These are phyloP conservation scores for Muraenolepis orangiensis DNA, from an alignment of 2,797 vertebrate species.

Conservation along the genomic window DNA sequence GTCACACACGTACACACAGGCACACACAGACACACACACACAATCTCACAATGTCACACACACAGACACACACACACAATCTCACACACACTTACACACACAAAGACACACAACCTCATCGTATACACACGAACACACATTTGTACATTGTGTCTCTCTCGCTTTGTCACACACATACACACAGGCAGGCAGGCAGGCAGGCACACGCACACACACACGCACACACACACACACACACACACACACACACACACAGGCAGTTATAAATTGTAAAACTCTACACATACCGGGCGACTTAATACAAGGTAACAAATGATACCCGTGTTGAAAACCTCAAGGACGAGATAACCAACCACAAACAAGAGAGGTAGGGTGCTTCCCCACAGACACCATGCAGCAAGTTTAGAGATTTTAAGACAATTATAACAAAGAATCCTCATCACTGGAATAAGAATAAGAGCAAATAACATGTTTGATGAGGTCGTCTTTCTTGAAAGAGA, in stretches of 20 bases:
- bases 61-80: neutral
- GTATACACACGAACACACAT: neutral
- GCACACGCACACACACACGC: neutral
- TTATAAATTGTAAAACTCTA: neutral
- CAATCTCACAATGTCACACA: too few relatives aligned
- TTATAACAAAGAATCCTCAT: neutral
- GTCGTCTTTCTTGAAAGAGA: neutral
- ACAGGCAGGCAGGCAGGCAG: neutral
- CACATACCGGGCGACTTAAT: neutral
- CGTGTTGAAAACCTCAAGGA: neutral
- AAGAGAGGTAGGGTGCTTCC: neutral
- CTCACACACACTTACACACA: slow-evolving; percentile 1
- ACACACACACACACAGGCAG: neutral
- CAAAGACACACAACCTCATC: neutral
- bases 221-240: too few relatives aligned
- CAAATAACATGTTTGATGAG: neutral
- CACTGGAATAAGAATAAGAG: too few relatives aligned
- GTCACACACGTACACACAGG: neutral
- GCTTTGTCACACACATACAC: neutral
- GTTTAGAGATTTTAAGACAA: neutral
- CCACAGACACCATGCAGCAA: neutral
- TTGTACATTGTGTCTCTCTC: neutral
- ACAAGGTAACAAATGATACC: neutral
- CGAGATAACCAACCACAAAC: neutral
- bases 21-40: slow-evolving; percentile 1